phyloP scores from a whole-genome alignment of 1,140 invertebrate species.

The Coelopa frigida region DNA sequence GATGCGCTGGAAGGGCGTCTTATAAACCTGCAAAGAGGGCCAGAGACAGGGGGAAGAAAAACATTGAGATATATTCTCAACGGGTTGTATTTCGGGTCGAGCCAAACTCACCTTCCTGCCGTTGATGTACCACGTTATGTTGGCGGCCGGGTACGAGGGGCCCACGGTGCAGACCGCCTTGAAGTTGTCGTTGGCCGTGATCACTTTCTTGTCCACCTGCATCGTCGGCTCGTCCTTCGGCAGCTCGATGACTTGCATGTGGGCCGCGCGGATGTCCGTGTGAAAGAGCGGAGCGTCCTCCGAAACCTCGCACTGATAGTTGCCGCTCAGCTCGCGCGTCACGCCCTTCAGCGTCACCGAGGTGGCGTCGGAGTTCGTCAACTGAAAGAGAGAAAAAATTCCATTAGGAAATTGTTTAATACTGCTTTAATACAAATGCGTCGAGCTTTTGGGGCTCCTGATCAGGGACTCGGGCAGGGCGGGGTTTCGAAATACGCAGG shows the following conservation, averaged over 20 bases:
- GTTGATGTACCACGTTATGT: conserved; percentile 64
- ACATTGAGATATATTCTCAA: conserved; percentile 1
- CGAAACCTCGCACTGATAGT: conserved; percentile 66
- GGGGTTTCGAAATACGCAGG: no score
- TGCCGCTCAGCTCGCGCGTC: conserved; percentile 55
- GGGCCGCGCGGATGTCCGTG: conserved; percentile 58
- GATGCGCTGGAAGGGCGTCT: conserved; percentile 39
- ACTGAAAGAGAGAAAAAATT: conserved; percentile 42
- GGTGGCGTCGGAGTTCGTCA: conserved; percentile 55
- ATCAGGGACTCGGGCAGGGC: no score
- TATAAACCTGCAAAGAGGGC: conserved; percentile 25
- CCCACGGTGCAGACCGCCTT: conserved; percentile 50
- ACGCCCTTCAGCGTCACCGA: conserved; percentile 56
- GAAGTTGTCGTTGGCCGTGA: conserved; percentile 37
- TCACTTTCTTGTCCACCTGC: conserved; percentile 41
- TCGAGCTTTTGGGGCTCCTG: no score
- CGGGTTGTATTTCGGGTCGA: not conserved
- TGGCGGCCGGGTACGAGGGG: conserved; percentile 56
- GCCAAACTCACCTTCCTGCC: conserved; percentile 54
- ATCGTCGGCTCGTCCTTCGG: conserved; percentile 40
- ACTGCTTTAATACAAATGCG: no score
- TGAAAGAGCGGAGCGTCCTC: conserved; percentile 64
- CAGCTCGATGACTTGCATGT: conserved; percentile 56
- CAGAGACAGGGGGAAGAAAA: not conserved
- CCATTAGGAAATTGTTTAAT: no score